Conservation (phyloP, 2,113 vertebrate species). For the Sigmodon hispidus region DNA sequence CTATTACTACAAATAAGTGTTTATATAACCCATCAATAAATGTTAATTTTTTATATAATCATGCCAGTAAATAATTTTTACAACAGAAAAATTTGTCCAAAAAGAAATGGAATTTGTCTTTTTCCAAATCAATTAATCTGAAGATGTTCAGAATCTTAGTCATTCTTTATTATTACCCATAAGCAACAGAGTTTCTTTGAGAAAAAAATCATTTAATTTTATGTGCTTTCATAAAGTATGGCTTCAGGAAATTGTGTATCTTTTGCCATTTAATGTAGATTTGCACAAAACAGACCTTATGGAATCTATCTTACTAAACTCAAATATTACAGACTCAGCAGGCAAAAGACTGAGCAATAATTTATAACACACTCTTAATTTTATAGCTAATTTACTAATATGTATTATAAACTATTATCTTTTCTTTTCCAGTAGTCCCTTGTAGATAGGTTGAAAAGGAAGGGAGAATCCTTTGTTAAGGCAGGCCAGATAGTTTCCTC, state of each 20-base stretch:
- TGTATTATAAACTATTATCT: not conserved
- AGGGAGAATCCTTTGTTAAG: not conserved
- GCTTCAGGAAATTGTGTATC: not conserved
- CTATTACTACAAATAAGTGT: too few relatives aligned
- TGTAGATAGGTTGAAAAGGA: accelerated
- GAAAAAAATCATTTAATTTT: not conserved
- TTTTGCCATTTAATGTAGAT: not conserved
- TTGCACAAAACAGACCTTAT: not conserved
- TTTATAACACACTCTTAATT: not conserved
- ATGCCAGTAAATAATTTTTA: too few relatives aligned
- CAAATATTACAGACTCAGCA: not conserved
- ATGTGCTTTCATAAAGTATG: not conserved
- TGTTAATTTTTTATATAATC: too few relatives aligned
- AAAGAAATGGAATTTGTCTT: constrained; percentile 10
- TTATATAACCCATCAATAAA: too few relatives aligned
- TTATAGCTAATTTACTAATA: not conserved
- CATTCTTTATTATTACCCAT: not conserved
- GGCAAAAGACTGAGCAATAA: not conserved
- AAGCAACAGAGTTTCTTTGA: not conserved
- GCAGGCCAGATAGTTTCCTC: not conserved
- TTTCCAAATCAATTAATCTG: not conserved
- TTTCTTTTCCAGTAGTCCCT: not conserved
- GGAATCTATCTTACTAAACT: not conserved
- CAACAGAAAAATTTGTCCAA: too few relatives aligned
- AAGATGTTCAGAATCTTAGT: not conserved